A percentile compares a stretch with the other conserved stretches of the same genome.
Evolutionary conservation across 2,113 vertebrate species (phyloP).

Genomic region (Spea multiplicata): DNA sequence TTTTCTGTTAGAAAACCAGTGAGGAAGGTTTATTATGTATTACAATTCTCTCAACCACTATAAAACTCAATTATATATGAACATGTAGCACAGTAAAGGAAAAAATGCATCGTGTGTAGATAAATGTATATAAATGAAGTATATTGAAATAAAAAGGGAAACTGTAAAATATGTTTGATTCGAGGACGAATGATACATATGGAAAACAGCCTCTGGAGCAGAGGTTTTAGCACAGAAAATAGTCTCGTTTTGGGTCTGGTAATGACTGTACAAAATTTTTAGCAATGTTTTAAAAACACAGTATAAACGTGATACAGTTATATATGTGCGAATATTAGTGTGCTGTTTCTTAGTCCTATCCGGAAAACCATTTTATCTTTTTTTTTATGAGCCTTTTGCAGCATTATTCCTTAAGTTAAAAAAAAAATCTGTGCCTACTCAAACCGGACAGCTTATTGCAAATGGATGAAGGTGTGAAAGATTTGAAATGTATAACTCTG

Average conservation of each 20-base stretch:
- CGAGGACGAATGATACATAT: slow-evolving; percentile 30
- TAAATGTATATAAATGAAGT: slow-evolving; percentile 42
- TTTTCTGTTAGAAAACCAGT: neutral
- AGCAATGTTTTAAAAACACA: slow-evolving; percentile 35
- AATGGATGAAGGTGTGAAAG: neutral
- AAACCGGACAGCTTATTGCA: slow-evolving; percentile 9
- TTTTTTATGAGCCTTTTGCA: slow-evolving; percentile 28
- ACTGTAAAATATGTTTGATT: slow-evolving; percentile 35
- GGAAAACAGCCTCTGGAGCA: slow-evolving; percentile 6
- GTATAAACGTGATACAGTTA: slow-evolving; percentile 29
- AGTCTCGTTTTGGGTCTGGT: slow-evolving; percentile 29
- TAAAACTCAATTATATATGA: slow-evolving; percentile 11
- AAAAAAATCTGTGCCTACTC: slow-evolving; percentile 21
- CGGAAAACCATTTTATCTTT: slow-evolving; percentile 29
- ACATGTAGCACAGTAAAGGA: slow-evolving; percentile 35
- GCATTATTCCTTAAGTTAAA: slow-evolving; percentile 4
- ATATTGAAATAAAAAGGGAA: slow-evolving; percentile 33
- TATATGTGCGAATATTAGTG: slow-evolving; percentile 28
- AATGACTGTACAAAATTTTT: slow-evolving; percentile 40
- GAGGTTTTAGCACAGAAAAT: slow-evolving; percentile 34
- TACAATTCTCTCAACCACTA: slow-evolving; percentile 1
- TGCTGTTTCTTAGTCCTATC: slow-evolving; percentile 36
- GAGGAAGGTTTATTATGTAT: slow-evolving; percentile 10
- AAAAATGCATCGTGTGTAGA: slow-evolving; percentile 30
- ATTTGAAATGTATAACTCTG: slow-evolving; percentile 5